Conservation (phyloP, 2,797 vertebrate genomes). For the Clarias fuscus region DNA sequence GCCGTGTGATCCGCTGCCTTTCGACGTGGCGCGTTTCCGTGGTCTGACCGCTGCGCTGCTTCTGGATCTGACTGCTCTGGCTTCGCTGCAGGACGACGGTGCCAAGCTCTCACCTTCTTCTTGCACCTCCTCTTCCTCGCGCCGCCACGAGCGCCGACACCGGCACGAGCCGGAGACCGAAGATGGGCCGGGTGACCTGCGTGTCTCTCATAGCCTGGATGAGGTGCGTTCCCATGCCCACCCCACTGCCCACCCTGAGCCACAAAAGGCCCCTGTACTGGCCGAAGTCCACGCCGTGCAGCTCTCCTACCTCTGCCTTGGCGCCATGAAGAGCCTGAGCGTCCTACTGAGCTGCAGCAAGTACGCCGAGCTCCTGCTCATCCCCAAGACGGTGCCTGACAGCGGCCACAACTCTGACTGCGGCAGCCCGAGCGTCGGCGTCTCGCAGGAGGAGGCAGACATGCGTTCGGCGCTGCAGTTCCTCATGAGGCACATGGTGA, state of each 20-base stretch:
- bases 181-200: constrained; percentile 69
- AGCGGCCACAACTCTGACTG: constrained; percentile 92
- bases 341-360: constrained; percentile 96
- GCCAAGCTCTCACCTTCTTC: constrained; percentile 77
- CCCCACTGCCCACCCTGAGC: constrained; percentile 79
- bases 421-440: constrained; percentile 67
- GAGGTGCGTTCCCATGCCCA: constrained; percentile 80
- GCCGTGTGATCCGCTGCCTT: constrained; percentile 93
- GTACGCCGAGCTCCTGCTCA: constrained; percentile 93
- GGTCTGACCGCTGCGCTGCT: constrained; percentile 92
- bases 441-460: constrained; percentile 90
- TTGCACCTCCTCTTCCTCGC: constrained; percentile 56
- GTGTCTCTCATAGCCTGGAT: constrained; percentile 80
- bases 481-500: constrained; percentile 98
- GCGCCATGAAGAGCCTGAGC: constrained; percentile 95
- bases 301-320: constrained; percentile 93
- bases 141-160: constrained; percentile 82
- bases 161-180: constrained; percentile 57
- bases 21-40: constrained; percentile 91
- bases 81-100: constrained; percentile 90
- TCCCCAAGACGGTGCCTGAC: constrained; percentile 88
- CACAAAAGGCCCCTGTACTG: constrained; percentile 66
- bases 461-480: constrained; percentile 94
- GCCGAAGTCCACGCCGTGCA: constrained; percentile 93
- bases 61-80: constrained; percentile 93